Evolutionary conservation across 2,797 vertebrate genomes (phyloP).

Genomic region (Schizopygopsis pylzovi): DNA sequence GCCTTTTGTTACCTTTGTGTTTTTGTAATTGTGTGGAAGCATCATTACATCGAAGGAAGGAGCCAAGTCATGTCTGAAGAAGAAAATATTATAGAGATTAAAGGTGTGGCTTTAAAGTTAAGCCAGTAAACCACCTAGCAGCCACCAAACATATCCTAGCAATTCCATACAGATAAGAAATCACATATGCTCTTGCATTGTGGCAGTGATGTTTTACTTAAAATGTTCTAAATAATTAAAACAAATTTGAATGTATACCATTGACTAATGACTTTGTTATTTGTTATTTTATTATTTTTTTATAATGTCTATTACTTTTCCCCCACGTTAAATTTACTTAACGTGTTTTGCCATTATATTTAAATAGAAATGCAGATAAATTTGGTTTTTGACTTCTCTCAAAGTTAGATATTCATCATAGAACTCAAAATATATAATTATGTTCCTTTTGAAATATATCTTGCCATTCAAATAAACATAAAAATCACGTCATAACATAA

Average conservation of each 20-base stretch:
- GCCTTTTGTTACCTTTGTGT: neutral
- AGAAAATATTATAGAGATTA: slow-evolving; percentile 4
- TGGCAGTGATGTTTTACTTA: too few species aligned
- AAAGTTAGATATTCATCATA: neutral
- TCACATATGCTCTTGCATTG: neutral
- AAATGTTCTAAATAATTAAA: too few species aligned
- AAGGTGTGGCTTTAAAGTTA: neutral
- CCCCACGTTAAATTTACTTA: neutral
- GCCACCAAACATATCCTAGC: neutral
- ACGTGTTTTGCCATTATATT: neutral
- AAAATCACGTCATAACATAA: neutral
- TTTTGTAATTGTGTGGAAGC: neutral
- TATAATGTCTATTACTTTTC: neutral
- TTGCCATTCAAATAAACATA: neutral
- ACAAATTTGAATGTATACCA: too few species aligned
- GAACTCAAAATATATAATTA: too few species aligned
- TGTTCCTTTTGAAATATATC: neutral
- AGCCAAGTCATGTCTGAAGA: neutral
- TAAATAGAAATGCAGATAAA: neutral
- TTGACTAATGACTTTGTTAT: too few species aligned
- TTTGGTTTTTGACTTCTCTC: neutral
- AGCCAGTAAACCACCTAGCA: neutral
- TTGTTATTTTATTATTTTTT: too few species aligned
- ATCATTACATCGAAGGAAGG: neutral
- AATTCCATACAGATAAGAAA: neutral